phyloP scores from a whole-genome alignment of 2,113 vertebrate genomes.

The Craseonycteris thonglongyai region DNA sequence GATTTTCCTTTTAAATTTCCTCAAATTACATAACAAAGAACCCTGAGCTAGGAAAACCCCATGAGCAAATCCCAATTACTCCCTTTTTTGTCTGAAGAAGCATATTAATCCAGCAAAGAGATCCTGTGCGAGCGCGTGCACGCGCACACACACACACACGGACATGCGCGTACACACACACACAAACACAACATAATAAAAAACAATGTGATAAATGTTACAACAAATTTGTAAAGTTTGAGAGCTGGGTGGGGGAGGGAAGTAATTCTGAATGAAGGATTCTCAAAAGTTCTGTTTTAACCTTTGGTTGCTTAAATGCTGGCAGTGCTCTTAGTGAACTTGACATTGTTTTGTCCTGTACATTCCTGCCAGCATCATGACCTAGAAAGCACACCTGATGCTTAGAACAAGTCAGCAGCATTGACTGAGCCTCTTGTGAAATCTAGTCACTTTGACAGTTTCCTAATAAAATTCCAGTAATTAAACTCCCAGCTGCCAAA shows the following conservation, averaged over 20 bases:
- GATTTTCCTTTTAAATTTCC: not conserved
- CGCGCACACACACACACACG: accelerated
- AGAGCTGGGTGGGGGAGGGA: not conserved
- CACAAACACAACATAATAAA: not conserved
- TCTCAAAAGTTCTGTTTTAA: not conserved
- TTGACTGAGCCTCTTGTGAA: slow-evolving; percentile 17
- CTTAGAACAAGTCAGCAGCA: not conserved
- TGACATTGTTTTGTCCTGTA: not conserved
- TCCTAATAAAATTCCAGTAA: slow-evolving; percentile 37
- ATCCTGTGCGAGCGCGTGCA: not conserved
- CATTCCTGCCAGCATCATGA: not conserved
- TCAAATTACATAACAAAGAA: not conserved
- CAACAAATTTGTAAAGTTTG: not conserved
- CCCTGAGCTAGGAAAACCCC: not conserved
- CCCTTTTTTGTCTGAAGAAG: not conserved
- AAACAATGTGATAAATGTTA: not conserved
- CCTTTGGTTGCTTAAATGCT: not conserved
- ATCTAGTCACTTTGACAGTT: slow-evolving; percentile 11
- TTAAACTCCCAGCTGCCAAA: not conserved
- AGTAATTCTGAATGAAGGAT: not conserved
- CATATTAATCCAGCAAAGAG: not conserved
- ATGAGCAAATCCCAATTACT: not conserved
- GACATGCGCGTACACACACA: not conserved
- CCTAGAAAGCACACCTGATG: not conserved
- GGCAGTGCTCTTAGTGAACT: not conserved